These are phyloP conservation scores for Sinohyriopsis cumingii DNA, from an alignment of 2,888 invertebrate species.

Conservation along the genomic window DNA sequence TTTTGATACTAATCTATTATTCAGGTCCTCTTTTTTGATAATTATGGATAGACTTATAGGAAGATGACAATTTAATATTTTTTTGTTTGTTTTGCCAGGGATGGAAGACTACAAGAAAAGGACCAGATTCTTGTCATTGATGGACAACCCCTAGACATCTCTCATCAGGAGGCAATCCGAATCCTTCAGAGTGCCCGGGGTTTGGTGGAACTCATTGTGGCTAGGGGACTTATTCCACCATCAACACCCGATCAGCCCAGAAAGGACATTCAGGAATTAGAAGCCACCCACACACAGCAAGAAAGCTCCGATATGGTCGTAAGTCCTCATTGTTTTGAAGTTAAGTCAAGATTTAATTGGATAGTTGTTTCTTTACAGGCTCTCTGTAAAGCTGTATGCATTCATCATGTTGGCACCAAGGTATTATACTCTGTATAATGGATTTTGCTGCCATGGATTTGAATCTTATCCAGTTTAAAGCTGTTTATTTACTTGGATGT, in stretches of 20 bases:
- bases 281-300: conserved; percentile 24
- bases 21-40: too few species aligned
- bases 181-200: conserved; percentile 84
- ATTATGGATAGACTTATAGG: too few species aligned
- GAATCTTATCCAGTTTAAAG: too few species aligned
- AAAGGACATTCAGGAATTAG: conserved; percentile 7
- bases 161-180: conserved; percentile 86
- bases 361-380: too few species aligned
- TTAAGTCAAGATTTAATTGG: neutral
- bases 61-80: neutral
- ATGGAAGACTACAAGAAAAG: conserved; percentile 82
- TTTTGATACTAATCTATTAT: too few species aligned
- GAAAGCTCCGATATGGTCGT: conserved; percentile 58
- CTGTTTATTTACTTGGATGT: too few species aligned
- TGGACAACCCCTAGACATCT: conserved; percentile 81
- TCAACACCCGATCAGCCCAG: conserved; percentile 15
- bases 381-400: too few species aligned
- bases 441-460: too few species aligned
- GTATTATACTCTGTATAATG: too few species aligned
- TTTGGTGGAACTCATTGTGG: conserved; percentile 71
- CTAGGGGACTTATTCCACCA: conserved; percentile 59
- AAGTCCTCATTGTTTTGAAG: conserved; percentile 18
- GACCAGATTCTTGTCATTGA: conserved; percentile 90
- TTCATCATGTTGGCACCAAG: too few species aligned
- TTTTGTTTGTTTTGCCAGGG: conserved; percentile 73